Base-by-base conservation (phyloP, 1,140 invertebrate genomes). In the Plutomurus gul region DNA sequence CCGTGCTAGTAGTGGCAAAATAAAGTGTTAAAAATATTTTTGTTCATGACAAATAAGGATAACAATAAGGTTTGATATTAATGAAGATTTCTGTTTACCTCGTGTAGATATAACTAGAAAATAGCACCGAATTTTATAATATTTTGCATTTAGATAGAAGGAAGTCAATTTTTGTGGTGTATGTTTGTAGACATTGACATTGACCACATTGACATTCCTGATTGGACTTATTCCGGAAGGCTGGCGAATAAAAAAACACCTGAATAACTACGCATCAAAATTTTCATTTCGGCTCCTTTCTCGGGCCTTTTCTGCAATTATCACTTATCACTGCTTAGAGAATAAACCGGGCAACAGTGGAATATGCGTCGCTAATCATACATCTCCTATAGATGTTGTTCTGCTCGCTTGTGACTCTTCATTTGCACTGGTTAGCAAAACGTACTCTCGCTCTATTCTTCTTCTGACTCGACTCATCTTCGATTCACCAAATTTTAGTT, bases 341-440 rank as follows among this genome's bases (percentile, higher is more conserved):
- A 94, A 96, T 87, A 90, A 89, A 81, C 95, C 95, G 30, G 88
- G 89, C 78, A 88, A 87, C 33, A 86, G 87, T 84, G 96, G 97
- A 37, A 99, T 99, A 84, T 99, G 97, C 89, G 98, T 99, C 20
- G 98, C 98, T 65, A 99, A 99, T 89, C 98, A 99, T 87, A 99
- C 98, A 0, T 98, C 96, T 77, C 98, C 98, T 1, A 97, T 99
- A 82, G 98, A 99, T 88, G 96, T 96, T 47, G 90, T 99, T 76
- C 92, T 99, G 80, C 90, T 99, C 49, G 96, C 97, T 90, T 96
- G 95, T 88, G 97, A 99, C 89, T 97, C 97, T 87, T 94, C 94
- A 85, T 99, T 99, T 88, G 97, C 97, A 46, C 89, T 99, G 94
- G 96, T 99, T 91, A 87, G 91, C 30, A 11, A 89, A n/a, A n/a